phyloP scores from a whole-genome alignment of 1,140 invertebrate species.

The Pseudomyrmex cubaensis region DNA sequence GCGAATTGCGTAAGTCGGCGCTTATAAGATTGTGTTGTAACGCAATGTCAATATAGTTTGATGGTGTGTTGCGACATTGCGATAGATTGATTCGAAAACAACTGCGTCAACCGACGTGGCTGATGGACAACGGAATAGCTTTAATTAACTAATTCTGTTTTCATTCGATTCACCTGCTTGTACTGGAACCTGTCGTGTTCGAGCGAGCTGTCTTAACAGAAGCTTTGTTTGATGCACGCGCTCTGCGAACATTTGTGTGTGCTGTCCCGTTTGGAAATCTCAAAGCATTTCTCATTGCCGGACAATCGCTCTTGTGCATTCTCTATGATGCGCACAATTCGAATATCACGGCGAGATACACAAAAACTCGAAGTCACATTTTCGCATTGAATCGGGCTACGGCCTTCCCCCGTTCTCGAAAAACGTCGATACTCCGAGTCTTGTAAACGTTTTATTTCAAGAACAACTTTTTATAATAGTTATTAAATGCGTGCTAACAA shows the following conservation, averaged over 20 bases:
- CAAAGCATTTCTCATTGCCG: not conserved
- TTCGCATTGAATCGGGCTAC: not conserved
- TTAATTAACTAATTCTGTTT: conserved; percentile 77
- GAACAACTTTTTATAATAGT: not conserved
- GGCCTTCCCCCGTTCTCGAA: not conserved
- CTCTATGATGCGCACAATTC: not conserved
- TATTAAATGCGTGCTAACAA: not conserved
- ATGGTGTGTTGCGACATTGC: not conserved
- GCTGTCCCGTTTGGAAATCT: not conserved
- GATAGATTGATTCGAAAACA: conserved; percentile 5
- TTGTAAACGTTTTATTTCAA: not conserved
- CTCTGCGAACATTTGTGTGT: not conserved
- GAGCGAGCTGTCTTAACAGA: conserved; percentile 60
- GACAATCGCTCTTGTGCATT: not conserved
- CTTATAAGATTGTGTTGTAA: too few relatives aligned
- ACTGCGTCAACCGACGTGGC: not conserved
- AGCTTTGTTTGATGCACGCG: conserved; percentile 57
- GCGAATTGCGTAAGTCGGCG: too few relatives aligned
- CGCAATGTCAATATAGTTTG: not conserved
- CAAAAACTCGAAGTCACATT: too few relatives aligned
- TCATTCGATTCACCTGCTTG: conserved; percentile 56
- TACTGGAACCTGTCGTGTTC: conserved; percentile 15
- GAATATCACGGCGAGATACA: not conserved
- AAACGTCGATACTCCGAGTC: not conserved
- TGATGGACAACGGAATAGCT: conserved; percentile 46